Evolutionary conservation across 2,888 invertebrate species (phyloP).

Genomic region (Scrobipalpa costella): DNA sequence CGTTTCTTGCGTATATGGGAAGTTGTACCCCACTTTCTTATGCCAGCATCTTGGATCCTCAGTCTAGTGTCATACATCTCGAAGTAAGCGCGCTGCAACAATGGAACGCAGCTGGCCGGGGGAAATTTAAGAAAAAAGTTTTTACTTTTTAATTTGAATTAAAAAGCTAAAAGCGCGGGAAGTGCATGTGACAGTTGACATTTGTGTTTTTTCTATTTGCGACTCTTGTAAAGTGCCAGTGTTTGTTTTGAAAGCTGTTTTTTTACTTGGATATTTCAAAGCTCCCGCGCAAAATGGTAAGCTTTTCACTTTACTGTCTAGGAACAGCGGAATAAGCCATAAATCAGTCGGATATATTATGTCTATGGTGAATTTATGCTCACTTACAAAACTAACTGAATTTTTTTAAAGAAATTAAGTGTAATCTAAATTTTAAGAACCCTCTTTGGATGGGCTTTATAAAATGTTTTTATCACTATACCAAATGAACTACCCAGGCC

Average conservation of each 20-base stretch:
- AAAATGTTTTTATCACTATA: too few species aligned
- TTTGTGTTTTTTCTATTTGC: conserved; percentile 39
- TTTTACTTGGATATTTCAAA: conserved; percentile 43
- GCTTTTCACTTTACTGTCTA: conserved; percentile 28
- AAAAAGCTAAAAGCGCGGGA: conserved; percentile 35
- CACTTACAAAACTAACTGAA: too few species aligned
- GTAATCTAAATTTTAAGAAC: too few species aligned
- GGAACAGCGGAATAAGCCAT: too few species aligned
- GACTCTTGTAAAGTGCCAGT: conserved; percentile 28
- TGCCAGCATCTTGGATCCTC: conserved; percentile 42
- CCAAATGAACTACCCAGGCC: too few species aligned
- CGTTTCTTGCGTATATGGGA: conserved; percentile 46
- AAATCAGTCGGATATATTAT: too few species aligned
- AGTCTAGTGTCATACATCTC: conserved; percentile 40
- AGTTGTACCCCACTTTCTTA: conserved; percentile 61
- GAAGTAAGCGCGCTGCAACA: conserved; percentile 42
- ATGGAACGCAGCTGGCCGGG: conserved; percentile 39
- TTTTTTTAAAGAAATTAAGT: too few species aligned
- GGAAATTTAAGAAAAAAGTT: conserved; percentile 34
- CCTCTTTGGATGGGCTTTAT: too few species aligned
- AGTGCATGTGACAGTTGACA: conserved; percentile 42
- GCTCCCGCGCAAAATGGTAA: conserved; percentile 42
- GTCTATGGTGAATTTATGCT: too few species aligned
- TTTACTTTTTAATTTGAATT: conserved; percentile 18
- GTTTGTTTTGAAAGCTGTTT: conserved; percentile 37